Evolutionary conservation across 2,113 vertebrate genomes (phyloP).

Genomic region (Myiozetetes cayanensis): DNA sequence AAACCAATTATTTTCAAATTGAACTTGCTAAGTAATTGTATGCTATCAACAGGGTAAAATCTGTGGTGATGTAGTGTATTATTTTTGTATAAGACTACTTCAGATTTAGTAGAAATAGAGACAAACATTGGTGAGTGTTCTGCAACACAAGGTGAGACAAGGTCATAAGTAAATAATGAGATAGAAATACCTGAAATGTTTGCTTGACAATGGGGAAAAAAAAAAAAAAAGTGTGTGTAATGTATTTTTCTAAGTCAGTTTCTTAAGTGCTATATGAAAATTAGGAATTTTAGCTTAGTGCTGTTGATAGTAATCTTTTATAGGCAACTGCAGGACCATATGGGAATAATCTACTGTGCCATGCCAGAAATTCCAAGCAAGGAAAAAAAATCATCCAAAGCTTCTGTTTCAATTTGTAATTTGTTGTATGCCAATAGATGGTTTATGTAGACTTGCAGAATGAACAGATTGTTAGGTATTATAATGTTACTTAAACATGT

Average conservation of each 20-base stretch:
- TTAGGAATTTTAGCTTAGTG: neutral
- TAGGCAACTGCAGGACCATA: neutral
- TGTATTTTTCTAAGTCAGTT: neutral
- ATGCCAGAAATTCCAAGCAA: neutral
- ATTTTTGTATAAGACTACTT: neutral
- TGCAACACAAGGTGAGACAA: neutral
- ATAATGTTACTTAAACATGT: neutral
- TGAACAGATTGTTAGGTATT: neutral
- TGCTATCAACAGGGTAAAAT: neutral
- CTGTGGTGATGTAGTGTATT: neutral
- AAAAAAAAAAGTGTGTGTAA: neutral
- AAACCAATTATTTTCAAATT: neutral
- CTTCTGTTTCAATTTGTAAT: neutral
- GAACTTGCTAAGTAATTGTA: neutral
- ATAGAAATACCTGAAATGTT: neutral
- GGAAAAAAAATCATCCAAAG: neutral
- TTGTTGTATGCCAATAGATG: neutral
- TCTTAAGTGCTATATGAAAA: neutral
- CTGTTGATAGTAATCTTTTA: neutral
- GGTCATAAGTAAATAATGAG: neutral
- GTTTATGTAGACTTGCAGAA: neutral
- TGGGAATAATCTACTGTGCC: neutral
- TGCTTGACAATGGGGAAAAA: neutral
- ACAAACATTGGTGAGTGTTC: neutral
- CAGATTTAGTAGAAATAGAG: neutral